Evolutionary conservation across 2,113 vertebrate genomes (phyloP).

Genomic region (Perca flavescens): DNA sequence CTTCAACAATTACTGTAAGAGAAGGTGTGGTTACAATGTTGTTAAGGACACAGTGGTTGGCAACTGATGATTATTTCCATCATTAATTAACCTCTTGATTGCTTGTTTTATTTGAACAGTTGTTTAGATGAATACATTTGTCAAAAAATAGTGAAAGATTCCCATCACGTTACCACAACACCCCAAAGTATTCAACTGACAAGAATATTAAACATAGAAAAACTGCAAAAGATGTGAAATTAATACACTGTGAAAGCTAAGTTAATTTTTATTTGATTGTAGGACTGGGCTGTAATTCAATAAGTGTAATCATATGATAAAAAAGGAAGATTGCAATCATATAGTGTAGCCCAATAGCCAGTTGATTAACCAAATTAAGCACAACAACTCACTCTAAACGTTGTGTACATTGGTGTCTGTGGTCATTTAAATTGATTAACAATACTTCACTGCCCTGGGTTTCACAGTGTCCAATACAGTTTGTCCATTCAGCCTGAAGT

Average conservation of each 20-base stretch:
- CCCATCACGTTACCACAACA: not conserved
- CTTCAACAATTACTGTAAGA: not conserved
- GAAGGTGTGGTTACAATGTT: not conserved
- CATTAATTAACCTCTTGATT: not conserved
- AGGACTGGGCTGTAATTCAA: not conserved
- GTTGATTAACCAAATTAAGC: not conserved
- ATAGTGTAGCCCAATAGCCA: too few relatives aligned
- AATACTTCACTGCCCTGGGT: conserved; percentile 2
- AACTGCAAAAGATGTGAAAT: not conserved
- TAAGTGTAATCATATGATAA: conserved; percentile 1
- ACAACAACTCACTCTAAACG: not conserved
- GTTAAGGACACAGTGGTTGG: not conserved
- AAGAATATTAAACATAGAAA: not conserved
- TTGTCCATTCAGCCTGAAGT: not conserved
- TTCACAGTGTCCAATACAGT: conserved; percentile 2
- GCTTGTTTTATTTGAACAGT: not conserved
- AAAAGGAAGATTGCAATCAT: not conserved
- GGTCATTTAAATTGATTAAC: conserved; percentile 28
- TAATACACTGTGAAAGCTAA: not conserved
- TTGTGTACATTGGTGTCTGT: not conserved
- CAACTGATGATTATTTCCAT: not conserved
- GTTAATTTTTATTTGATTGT: not conserved
- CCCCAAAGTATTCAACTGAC: not conserved
- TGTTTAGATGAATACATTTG: conserved; percentile 12
- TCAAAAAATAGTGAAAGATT: not conserved